Evolutionary conservation across 37 sponge, comb jelly and placozoan species (phyloP).

Genomic region (Petrosia ficiformis): DNA sequence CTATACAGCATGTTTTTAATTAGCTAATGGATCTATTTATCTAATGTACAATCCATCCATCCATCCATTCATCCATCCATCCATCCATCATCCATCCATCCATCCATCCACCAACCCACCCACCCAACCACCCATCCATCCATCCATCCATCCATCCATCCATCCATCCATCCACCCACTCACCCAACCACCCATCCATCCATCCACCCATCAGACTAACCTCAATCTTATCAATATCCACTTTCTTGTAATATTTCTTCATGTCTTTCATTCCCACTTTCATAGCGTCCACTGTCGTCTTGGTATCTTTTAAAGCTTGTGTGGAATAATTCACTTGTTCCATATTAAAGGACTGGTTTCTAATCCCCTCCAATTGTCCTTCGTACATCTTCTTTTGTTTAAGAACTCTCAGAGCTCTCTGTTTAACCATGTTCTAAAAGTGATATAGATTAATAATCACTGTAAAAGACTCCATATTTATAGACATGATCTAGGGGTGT

Average conservation of each 20-base stretch:
- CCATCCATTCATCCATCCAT: too few species aligned
- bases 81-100: too few species aligned
- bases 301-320: slow-evolving; percentile 97
- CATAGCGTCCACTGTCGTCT: slow-evolving; percentile 98
- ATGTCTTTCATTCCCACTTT: slow-evolving; percentile 96
- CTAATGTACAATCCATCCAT: too few species aligned
- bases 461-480: background rate
- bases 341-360: slow-evolving; percentile 99
- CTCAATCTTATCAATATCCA: slow-evolving; percentile 96
- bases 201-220: too few species aligned
- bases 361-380: slow-evolving; percentile 81
- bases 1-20: too few species aligned
- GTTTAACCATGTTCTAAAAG: slow-evolving; percentile 96
- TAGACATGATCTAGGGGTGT: too few species aligned
- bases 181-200: too few species aligned
- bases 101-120: too few species aligned
- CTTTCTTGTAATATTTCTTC: slow-evolving; percentile 99
- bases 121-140: too few species aligned
- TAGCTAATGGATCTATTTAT: too few species aligned
- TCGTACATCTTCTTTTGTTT: slow-evolving; percentile 99
- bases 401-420: slow-evolving; percentile 88
- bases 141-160: too few species aligned
- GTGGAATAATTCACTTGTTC: slow-evolving; percentile 98
- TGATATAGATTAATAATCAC: background rate
- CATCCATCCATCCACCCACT: too few species aligned